Evolutionary conservation across 64 coral and sea anemone species (phyloP).

Genomic region (Actinia tenebrosa): DNA sequence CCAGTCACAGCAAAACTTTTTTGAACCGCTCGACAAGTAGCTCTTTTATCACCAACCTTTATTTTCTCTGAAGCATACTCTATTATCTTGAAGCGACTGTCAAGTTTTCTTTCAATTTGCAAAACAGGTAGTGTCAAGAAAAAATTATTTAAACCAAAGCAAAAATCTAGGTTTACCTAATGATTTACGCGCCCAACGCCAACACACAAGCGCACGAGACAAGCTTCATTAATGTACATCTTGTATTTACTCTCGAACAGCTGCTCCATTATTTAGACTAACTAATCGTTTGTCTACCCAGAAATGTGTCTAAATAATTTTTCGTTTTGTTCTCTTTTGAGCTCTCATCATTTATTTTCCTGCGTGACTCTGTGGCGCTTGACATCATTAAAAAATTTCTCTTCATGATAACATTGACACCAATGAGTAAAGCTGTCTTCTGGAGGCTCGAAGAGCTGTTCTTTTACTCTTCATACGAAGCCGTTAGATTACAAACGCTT

Average conservation of each 20-base stretch:
- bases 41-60: not conserved
- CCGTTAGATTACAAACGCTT: slow-evolving; percentile 17
- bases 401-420: not conserved
- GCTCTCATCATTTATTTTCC: slow-evolving; percentile 12
- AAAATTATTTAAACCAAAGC: not conserved
- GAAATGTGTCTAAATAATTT: slow-evolving; percentile 12
- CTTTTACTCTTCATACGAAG: slow-evolving; percentile 12
- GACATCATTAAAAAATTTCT: not conserved
- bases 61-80: not conserved
- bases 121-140: slow-evolving; percentile 5
- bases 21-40: not conserved
- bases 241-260: slow-evolving; percentile 4
- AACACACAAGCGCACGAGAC: slow-evolving; percentile 6
- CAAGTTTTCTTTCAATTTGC: not conserved
- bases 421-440: not conserved
- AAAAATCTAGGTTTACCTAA: not conserved
- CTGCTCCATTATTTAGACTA: slow-evolving; percentile 11
- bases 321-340: slow-evolving; percentile 1
- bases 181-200: not conserved
- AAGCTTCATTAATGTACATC: slow-evolving; percentile 12
- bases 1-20: not conserved
- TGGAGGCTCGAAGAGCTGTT: slow-evolving; percentile 11
- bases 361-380: slow-evolving; percentile 5
- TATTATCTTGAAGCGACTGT: not conserved
- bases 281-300: slow-evolving; percentile 14